Percentiles rank a stretch among this genome's conserved stretches.
These are phyloP conservation scores for Glaucopsyche alexis DNA, from an alignment of 2,888 invertebrate genomes.

Conservation along the genomic window DNA sequence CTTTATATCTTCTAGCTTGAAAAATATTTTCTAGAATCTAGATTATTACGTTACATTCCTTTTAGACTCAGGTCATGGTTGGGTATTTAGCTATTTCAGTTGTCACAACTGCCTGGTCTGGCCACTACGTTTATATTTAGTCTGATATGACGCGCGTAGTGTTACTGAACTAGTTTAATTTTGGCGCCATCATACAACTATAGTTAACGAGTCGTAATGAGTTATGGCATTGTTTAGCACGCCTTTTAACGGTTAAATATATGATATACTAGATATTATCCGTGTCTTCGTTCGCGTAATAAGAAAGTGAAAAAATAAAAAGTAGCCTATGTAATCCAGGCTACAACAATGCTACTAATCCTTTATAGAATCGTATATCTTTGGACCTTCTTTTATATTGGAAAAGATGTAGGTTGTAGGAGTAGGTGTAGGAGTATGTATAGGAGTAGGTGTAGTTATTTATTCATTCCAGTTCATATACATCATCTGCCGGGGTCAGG, in stretches of 20 bases:
- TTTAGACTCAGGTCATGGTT: constrained; percentile 27
- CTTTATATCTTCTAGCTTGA: neutral
- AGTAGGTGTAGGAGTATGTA: no score
- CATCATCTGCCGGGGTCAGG: no score
- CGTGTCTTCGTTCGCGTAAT: no score
- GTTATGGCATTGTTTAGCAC: constrained; percentile 19
- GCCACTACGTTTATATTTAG: constrained; percentile 64
- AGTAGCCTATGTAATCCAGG: no score
- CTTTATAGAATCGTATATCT: no score
- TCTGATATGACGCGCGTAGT: constrained; percentile 75
- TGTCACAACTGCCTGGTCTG: constrained; percentile 66
- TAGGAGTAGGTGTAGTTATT: no score
- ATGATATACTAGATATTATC: no score
- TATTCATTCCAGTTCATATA: no score
- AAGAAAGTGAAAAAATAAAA: no score
- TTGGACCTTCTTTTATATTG: no score
- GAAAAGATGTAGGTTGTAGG: no score
- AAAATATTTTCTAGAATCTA: neutral
- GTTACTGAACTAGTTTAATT: constrained; percentile 67
- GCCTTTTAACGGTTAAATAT: constrained; percentile 8
- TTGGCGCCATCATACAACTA: constrained; percentile 60
- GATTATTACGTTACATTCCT: neutral
- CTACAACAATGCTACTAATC: no score
- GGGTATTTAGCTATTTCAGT: constrained; percentile 74
- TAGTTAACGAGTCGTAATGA: constrained; percentile 53